phyloP scores from a whole-genome alignment of 2,797 vertebrate species.

The Acropternis orthonyx region DNA sequence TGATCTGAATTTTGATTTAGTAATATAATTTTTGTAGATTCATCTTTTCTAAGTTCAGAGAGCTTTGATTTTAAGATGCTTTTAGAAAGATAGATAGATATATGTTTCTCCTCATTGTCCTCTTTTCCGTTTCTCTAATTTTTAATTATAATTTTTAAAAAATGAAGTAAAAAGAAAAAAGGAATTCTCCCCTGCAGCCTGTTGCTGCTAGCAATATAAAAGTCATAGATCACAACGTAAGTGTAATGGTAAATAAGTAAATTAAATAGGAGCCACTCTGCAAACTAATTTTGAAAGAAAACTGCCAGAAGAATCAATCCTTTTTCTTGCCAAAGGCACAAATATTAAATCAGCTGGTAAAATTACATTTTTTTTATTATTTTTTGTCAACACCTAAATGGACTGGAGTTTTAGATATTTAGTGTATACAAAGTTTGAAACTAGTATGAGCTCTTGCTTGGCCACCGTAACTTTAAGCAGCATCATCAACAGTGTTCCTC shows the following conservation, averaged over 20 bases:
- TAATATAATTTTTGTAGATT: background rate
- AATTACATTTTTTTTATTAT: background rate
- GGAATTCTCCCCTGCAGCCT: background rate
- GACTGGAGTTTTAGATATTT: background rate
- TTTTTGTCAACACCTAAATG: background rate
- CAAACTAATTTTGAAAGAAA: background rate
- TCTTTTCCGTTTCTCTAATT: background rate
- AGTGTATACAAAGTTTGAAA: background rate
- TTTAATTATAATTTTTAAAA: background rate
- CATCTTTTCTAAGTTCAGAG: background rate
- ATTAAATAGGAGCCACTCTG: background rate
- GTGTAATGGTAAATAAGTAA: background rate
- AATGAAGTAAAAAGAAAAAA: background rate
- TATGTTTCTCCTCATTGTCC: background rate
- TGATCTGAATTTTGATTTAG: background rate
- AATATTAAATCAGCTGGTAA: background rate
- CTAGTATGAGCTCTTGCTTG: background rate
- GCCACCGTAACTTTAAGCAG: background rate
- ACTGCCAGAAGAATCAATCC: background rate
- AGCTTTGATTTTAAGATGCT: background rate
- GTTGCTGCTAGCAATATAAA: background rate
- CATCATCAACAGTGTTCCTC: background rate
- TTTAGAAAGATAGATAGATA: background rate
- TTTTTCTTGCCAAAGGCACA: background rate
- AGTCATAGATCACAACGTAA: background rate